Conservation (phyloP, 2,888 invertebrate genomes). For the Cybosia mesomella region DNA sequence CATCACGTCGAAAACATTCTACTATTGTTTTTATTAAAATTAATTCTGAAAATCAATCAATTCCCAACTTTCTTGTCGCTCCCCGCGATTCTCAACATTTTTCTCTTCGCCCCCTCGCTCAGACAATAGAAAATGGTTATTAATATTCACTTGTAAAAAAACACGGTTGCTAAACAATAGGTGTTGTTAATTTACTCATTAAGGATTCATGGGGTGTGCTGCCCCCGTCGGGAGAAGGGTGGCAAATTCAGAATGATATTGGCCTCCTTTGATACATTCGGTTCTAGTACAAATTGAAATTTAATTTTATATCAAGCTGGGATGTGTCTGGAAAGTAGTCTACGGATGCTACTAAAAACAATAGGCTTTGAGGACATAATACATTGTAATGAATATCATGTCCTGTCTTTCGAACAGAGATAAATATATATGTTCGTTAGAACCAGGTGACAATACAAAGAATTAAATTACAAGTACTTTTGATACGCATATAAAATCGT, state of each 20-base stretch:
- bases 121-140: conserved; percentile 83
- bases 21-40: conserved; percentile 85
- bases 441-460: conserved; percentile 9
- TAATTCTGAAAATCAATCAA: conserved; percentile 86
- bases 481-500: conserved; percentile 15
- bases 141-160: conserved; percentile 84
- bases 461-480: conserved; percentile 7
- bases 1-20: conserved; percentile 74
- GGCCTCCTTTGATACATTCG: conserved; percentile 58
- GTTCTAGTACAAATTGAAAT: conserved; percentile 54
- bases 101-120: conserved; percentile 59
- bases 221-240: conserved; percentile 52
- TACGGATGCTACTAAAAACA: conserved; percentile 12
- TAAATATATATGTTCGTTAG: not conserved
- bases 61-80: conserved; percentile 66
- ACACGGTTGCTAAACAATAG: conserved; percentile 82
- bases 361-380: not conserved
- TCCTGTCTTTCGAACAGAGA: not conserved
- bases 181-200: conserved; percentile 86
- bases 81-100: conserved; percentile 60
- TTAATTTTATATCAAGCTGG: conserved; percentile 49
- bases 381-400: not conserved
- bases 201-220: conserved; percentile 81
- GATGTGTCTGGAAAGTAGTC: conserved; percentile 30
- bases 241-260: conserved; percentile 57